Base-by-base conservation (phyloP, 2,113 vertebrate species). In the Aix galericulata region DNA sequence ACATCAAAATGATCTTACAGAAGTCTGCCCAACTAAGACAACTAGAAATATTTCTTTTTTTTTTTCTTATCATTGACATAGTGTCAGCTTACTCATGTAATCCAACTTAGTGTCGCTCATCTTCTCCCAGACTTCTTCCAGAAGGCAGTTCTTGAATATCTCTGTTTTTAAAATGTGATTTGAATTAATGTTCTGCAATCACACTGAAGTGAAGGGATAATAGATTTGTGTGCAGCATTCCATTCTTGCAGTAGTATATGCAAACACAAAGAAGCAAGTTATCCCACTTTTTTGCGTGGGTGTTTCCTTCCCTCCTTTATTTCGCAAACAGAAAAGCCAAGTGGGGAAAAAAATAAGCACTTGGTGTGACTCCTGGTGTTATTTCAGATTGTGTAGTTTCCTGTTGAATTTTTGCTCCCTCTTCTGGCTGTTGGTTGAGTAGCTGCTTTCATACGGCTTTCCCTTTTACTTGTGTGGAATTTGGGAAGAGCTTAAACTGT, bases 391-490 rank as follows among this genome's bases (percentile, higher is more conserved):
- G 0, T 69, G 17, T 73, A n/a, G 20, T 67, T 74, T 93, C 66
- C 32, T 85, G 11, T 72, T 93, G 86, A 55, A 38, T 58, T 83
- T 91, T 86, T 93, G 50, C 79, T 77, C 55, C 69, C 80, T 94
- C 91, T 82, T 74, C 58, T 82, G 86, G 46, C 42, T 73, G 9
- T 75, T 58, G 16, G 32, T 55, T 44, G 48, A 55, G 17, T 48
- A 59, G 13, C n/a, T 80, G 23, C 38, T 81, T 12, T 86, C 15
- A 17, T 2, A 0, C 9, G 5, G 11, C 31, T 95, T 84, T 86
- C 6, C 3, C 5, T 40, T 82, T 71, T 20, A 20, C 3, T 1
- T 29, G 2, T 55, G 26, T 72, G 25, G 88, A 87, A 80, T 68
- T 3, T 8, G 55, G 4, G 34, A 48, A 82, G 26, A 63, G 4